Base-by-base conservation (phyloP, 1,140 invertebrate genomes). In the Drosophila serrata region DNA sequence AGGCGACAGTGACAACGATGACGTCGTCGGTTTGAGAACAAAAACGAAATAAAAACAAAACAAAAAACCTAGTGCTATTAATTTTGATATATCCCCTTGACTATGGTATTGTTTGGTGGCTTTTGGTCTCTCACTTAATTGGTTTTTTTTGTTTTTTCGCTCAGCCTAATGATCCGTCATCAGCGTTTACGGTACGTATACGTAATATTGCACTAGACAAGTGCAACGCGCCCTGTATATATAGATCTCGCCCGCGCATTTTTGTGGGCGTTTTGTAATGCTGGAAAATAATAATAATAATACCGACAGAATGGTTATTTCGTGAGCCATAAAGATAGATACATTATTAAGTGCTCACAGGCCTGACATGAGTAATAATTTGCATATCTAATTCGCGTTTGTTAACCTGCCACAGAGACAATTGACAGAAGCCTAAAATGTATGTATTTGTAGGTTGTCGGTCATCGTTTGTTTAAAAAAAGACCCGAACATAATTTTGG, bases 1-100 rank as follows among this genome's bases (percentile, higher is more conserved):
- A 64, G 56, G 81, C 82, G 77, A 81, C 81, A 68, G 79, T 48
- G 57, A 76, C 45, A 27, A 46, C 82, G 82, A 87, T 77, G 82
- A 69, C 59, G 82, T 69, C 46, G 61, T 40, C 72, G 33, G 51
- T 19, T 65, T 59, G 9, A 27, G 46, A 67, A 48, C 61, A 37
- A 51, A 68, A 55, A 12, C 24, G 39, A n/a, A 58, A 51, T 33
- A 22, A 56, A 48, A 60, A 57, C 17, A 62, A 42, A 22, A 73
- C 43, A 63, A 49, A 49, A 73, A 49, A 49, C 68, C 57, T 67
- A 48, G 65, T 65, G 63, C 76, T 88, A 88, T 88, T 87, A 76
- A 88, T 77, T 84, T 82, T 63, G 78, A 79, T 45, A 70, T 40
- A 59, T 72, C 29, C 68, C 68, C 68, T 40, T 72, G 51, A 35